phyloP scores from a whole-genome alignment of 2,113 vertebrate species.

The Tringa solitaria region DNA sequence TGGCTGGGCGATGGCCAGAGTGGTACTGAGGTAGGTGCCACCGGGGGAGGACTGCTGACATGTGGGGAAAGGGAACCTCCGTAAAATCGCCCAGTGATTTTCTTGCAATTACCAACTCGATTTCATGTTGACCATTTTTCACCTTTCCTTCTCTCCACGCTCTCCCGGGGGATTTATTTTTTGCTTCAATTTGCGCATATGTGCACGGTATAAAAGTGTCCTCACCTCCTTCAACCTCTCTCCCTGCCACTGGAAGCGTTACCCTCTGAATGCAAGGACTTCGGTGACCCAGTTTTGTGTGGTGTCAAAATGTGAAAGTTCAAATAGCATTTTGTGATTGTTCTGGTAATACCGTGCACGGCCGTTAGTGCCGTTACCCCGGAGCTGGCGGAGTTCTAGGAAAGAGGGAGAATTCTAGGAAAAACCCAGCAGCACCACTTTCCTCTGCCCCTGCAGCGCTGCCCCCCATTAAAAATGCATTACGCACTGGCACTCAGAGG shows the following conservation, averaged over 20 bases:
- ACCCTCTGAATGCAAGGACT: neutral
- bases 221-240: neutral
- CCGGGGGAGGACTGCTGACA: neutral
- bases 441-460: neutral
- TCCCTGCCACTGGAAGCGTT: neutral
- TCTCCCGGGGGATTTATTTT: neutral
- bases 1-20: neutral
- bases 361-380: neutral
- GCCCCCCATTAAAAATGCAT: constrained; percentile 42
- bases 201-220: neutral
- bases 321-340: neutral
- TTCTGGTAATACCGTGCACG: neutral
- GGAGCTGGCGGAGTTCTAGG: neutral
- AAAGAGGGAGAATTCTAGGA: constrained; percentile 44
- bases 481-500: neutral
- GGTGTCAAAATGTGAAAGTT: neutral
- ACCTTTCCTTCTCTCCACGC: neutral
- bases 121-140: neutral
- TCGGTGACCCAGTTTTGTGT: neutral
- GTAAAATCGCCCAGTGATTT: neutral
- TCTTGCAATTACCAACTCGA: neutral
- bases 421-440: neutral
- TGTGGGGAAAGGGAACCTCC: neutral
- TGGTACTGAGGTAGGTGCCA: neutral
- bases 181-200: neutral